Evolutionary conservation across 2,113 vertebrate species (phyloP).

Genomic region (Nannobrachium achirus): DNA sequence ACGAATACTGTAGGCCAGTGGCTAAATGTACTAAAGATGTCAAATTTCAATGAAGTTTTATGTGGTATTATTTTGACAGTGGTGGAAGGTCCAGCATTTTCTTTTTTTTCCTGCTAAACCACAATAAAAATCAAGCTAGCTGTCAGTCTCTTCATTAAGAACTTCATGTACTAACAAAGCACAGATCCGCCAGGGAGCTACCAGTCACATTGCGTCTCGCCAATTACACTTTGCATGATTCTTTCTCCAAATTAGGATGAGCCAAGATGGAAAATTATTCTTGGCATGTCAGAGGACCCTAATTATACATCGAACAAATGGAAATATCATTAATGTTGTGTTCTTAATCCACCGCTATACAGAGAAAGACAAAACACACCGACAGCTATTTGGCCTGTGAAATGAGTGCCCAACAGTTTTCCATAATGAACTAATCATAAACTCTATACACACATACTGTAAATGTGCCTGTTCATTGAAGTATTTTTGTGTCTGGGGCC

Average conservation of each 20-base stretch:
- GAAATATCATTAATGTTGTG: conserved; percentile 77
- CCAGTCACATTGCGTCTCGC: conserved; percentile 67
- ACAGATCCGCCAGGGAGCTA: conserved; percentile 60
- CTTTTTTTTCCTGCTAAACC: conserved; percentile 43
- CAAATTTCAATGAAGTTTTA: conserved; percentile 16
- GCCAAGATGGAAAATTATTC: conserved; percentile 80
- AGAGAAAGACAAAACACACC: conserved; percentile 51
- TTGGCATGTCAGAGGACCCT: conserved; percentile 81
- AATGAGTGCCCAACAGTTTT: conserved; percentile 29
- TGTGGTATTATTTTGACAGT: conserved; percentile 17
- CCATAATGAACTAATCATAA: conserved; percentile 38
- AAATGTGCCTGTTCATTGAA: conserved; percentile 54
- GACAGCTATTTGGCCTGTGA: conserved; percentile 64
- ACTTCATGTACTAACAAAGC: conserved; percentile 62
- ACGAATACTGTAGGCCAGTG: no score
- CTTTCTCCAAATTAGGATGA: conserved; percentile 81
- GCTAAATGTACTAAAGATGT: background rate
- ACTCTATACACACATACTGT: conserved; percentile 34
- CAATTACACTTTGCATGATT: conserved; percentile 83
- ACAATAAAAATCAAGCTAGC: conserved; percentile 59
- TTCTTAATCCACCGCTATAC: conserved; percentile 66
- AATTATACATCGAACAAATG: conserved; percentile 82
- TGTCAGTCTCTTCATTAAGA: conserved; percentile 63
- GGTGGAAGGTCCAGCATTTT: conserved; percentile 6
- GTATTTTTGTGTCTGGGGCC: conserved; percentile 21